phyloP scores from a whole-genome alignment of 2,113 vertebrate species.

The Catharus minimus region DNA sequence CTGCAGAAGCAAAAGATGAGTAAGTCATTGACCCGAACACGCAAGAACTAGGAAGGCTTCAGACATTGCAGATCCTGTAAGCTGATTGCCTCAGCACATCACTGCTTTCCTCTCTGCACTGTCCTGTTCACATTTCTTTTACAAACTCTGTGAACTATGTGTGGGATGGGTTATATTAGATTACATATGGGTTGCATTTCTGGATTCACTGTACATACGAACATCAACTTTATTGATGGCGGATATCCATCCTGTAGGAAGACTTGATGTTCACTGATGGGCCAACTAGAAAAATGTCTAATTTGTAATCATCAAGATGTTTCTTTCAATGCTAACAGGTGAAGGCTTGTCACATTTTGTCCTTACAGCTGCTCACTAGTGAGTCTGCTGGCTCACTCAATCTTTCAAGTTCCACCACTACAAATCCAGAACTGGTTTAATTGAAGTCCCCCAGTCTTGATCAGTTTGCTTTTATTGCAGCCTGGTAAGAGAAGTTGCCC shows the following conservation, averaged over 20 bases:
- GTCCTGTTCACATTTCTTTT: not conserved
- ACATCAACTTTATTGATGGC: not conserved
- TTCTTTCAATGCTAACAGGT: not conserved
- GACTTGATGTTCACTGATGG: fast-evolving
- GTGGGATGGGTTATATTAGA: not conserved
- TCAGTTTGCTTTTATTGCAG: not conserved
- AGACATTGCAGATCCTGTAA: not conserved
- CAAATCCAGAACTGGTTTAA: not conserved
- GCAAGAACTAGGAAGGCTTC: not conserved
- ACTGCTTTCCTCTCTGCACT: not conserved
- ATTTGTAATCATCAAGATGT: not conserved
- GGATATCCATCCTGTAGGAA: not conserved
- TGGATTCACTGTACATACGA: not conserved
- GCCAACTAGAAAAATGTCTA: not conserved
- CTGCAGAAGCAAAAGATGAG: not conserved
- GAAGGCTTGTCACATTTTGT: not conserved
- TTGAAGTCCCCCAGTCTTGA: not conserved
- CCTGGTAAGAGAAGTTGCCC: not conserved
- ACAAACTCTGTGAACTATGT: not conserved
- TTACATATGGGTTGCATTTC: not conserved
- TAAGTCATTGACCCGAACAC: not conserved
- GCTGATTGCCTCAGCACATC: not conserved
- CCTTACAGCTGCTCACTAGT: not conserved
- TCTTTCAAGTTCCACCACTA: not conserved
- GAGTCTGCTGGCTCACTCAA: not conserved